phyloP scores from a whole-genome alignment of 2,888 invertebrate species.

The Dicyrtomina minuta region DNA sequence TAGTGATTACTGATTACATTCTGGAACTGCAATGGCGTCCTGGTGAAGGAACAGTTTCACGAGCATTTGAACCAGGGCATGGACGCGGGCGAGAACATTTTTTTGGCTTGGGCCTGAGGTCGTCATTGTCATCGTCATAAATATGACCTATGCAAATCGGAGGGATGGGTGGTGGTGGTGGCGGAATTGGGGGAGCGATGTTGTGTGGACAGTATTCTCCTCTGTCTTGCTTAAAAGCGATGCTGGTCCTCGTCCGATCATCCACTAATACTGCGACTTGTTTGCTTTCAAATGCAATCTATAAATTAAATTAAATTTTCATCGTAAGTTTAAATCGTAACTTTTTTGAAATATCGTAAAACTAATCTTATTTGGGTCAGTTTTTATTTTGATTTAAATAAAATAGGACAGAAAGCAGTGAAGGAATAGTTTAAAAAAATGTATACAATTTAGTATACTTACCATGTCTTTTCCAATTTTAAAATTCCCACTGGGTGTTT shows the following conservation, averaged over 20 bases:
- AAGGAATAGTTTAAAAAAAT: no score
- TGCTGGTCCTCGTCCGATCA: slow-evolving; percentile 32
- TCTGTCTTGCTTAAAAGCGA: slow-evolving; percentile 22
- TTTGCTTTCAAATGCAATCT: slow-evolving; percentile 45
- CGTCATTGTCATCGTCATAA: background rate
- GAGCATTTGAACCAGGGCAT: no score
- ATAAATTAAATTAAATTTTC: slow-evolving; percentile 1
- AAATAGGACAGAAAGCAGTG: no score
- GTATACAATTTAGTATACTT: background rate
- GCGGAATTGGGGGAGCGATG: background rate
- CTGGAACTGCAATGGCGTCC: slow-evolving; percentile 1
- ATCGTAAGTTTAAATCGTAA: no score
- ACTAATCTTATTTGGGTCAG: no score
- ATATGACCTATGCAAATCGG: background rate
- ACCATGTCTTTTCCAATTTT: slow-evolving; percentile 34
- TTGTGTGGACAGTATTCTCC: background rate
- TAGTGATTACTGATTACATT: no score
- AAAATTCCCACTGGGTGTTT: slow-evolving; percentile 39
- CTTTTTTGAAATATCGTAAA: no score
- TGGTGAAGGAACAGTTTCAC: background rate
- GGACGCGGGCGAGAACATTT: no score
- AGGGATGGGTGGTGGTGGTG: background rate
- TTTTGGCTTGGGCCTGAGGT: no score
- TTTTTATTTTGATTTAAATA: no score
- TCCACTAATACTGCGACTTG: slow-evolving; percentile 42